A percentile compares a stretch with the other conserved stretches of the same genome.
Evolutionary conservation across 2,888 invertebrate genomes (phyloP).

Genomic region (Amiota minor): DNA sequence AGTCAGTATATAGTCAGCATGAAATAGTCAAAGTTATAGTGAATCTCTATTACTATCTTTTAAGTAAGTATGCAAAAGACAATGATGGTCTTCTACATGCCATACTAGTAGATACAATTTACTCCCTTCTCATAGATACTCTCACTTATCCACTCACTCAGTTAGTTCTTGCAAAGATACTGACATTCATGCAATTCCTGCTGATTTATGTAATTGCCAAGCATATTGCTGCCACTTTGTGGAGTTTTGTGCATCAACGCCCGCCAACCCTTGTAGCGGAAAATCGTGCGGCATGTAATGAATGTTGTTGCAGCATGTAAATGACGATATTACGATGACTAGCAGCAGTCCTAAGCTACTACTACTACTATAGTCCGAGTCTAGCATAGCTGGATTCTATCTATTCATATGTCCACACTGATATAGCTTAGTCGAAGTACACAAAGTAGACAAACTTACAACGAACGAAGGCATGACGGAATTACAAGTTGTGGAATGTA

Average conservation of each 20-base stretch:
- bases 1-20: neutral
- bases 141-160: conserved; percentile 17
- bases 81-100: conserved; percentile 53
- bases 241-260: conserved; percentile 28
- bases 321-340: conserved; percentile 43
- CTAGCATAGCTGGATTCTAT: neutral
- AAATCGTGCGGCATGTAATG: conserved; percentile 23
- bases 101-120: conserved; percentile 19
- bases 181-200: conserved; percentile 20
- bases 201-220: conserved; percentile 40
- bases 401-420: conserved; percentile 20
- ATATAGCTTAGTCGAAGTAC: conserved; percentile 21
- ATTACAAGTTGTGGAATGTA: conserved; percentile 19
- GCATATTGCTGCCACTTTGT: conserved; percentile 30
- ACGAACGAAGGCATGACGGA: neutral
- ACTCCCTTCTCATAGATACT: conserved; percentile 29
- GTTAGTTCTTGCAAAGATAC: neutral
- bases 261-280: conserved; percentile 2
- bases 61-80: conserved; percentile 43
- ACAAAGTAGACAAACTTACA: neutral
- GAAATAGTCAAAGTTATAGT: conserved; percentile 32
- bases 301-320: conserved; percentile 49
- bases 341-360: neutral
- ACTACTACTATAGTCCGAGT: neutral
- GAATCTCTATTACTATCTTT: conserved; percentile 53